Percentiles rank a stretch among this genome's conserved stretches.
These are phyloP conservation scores for Pitta sordida DNA, from an alignment of 2,113 vertebrate genomes.

Conservation along the genomic window DNA sequence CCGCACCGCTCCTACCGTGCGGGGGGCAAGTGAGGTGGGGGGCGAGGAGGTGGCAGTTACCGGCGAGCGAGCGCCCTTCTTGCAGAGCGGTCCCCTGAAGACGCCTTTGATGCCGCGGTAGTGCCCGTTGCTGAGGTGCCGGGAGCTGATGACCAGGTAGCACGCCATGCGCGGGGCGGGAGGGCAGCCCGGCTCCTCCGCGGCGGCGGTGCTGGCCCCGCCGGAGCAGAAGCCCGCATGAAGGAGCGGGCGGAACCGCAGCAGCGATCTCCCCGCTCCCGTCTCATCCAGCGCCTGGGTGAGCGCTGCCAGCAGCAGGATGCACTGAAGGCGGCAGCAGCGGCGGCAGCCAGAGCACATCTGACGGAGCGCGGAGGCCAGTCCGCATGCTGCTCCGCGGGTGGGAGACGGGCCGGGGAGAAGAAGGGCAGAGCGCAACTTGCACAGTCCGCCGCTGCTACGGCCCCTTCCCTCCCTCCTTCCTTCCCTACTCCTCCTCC, in stretches of 20 bases:
- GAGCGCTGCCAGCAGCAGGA: constrained; percentile 27
- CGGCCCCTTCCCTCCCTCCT: background rate
- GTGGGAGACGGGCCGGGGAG: background rate
- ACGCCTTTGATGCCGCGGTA: constrained; percentile 97
- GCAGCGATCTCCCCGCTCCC: background rate
- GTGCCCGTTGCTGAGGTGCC: constrained; percentile 97
- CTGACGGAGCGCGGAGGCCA: constrained; percentile 25
- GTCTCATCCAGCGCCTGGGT: constrained; percentile 53
- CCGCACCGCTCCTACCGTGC: constrained; percentile 2
- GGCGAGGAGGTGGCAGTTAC: constrained; percentile 72
- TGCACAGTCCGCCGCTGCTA: background rate
- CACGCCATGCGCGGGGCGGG: constrained; percentile 84
- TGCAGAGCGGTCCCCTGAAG: constrained; percentile 94
- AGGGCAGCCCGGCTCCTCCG: constrained; percentile 22
- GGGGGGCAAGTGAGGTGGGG: background rate
- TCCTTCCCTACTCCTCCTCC: background rate
- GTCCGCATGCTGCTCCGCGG: constrained; percentile 68
- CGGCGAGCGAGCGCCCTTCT: constrained; percentile 83
- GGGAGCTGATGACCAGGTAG: constrained; percentile 98
- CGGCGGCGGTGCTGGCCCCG: constrained; percentile 15
- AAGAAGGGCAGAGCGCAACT: background rate
- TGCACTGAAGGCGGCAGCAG: background rate
- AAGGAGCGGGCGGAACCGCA: constrained; percentile 8
- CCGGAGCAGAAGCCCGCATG: constrained; percentile 9
- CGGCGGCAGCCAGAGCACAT: constrained; percentile 9